Base-by-base conservation (phyloP, 2,888 invertebrate genomes). In the Drosophila infuscata region DNA sequence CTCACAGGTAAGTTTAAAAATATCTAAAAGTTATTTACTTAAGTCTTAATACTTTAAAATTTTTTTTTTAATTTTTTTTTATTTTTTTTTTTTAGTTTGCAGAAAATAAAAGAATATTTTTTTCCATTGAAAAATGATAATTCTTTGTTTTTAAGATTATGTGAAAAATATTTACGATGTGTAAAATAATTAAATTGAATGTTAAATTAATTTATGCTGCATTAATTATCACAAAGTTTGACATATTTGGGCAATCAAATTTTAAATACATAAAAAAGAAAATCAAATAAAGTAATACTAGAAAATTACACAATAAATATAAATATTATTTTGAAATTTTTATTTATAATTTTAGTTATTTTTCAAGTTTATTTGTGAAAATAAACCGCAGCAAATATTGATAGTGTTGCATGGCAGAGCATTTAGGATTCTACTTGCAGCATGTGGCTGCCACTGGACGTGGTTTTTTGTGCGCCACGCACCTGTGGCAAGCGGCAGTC, bases 401-500 rank as follows among this genome's bases (percentile, higher is more conserved):
- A 6, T 7, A 51, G 6, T 7, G 1, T 11, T 43, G 46, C 29
- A 3, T 36, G 46, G 52, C 60, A 77, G 79, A 60, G 77, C 15
- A 77, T 77, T 53, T 51, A 9, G 12, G 20, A 43, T 57, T 53
- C 66, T 25, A 17, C 25, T 29, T 36, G 51, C 32, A 20, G 60
- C 48, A 35, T 48, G 51, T 56, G 32, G 54, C 36, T 9, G 51
- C 54, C 70, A 59, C 59, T 70, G 70, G 79, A 74, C 65, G 70
- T 65, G 48, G 62, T 67, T 76, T 74, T 72, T 71, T 65, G 41
- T 35, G 49, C 53, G 75, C 71, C 75, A 79, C 78, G 78, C 79
- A 79, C 77, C 79, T 74, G 77, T 77, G 77, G 79, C 77, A 74
- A 66, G 70, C 74, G 25, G 35, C 38, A 48, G 17, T 63, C 25